A percentile compares a stretch with the other conserved stretches of the same genome.
These are phyloP conservation scores for Syrista parreyssii DNA, from an alignment of 2,888 invertebrate species.

Conservation along the genomic window DNA sequence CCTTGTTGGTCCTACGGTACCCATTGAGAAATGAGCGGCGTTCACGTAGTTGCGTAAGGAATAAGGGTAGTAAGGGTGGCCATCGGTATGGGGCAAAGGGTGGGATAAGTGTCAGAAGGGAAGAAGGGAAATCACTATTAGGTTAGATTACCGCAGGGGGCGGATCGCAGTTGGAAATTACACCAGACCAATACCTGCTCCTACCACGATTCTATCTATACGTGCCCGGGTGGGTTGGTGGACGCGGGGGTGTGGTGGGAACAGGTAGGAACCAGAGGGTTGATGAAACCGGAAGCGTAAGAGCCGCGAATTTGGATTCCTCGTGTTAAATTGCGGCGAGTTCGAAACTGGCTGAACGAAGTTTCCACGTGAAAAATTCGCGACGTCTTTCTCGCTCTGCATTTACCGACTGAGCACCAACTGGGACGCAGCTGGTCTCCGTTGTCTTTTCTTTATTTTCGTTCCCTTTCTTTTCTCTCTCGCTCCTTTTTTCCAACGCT, in stretches of 20 bases:
- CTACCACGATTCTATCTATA: slow-evolving; percentile 3
- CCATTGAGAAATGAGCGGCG: slow-evolving; percentile 11
- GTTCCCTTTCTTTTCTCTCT: background rate
- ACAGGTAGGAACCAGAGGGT: slow-evolving; percentile 8
- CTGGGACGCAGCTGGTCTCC: background rate
- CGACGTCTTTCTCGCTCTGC: background rate
- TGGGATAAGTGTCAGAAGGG: slow-evolving; percentile 5
- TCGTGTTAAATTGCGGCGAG: background rate
- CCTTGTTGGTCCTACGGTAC: background rate
- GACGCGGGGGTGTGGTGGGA: background rate
- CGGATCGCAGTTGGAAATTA: slow-evolving; percentile 26
- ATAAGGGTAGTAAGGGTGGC: background rate
- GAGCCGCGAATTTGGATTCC: slow-evolving; percentile 6
- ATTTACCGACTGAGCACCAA: background rate
- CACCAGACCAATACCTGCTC: slow-evolving; percentile 21
- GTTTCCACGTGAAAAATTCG: background rate
- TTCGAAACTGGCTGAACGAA: background rate
- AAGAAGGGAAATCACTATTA: slow-evolving; percentile 20
- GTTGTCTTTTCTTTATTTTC: background rate
- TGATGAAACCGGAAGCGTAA: slow-evolving; percentile 10
- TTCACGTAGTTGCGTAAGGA: background rate
- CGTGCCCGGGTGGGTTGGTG: slow-evolving; percentile 1
- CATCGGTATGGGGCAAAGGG: background rate
- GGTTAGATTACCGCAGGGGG: slow-evolving; percentile 20
- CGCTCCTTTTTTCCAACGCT: background rate